Evolutionary conservation across 2,113 vertebrate species (phyloP), one percentile per base, ranked within the genome.

Genomic region (Serilophus lunatus): DNA sequence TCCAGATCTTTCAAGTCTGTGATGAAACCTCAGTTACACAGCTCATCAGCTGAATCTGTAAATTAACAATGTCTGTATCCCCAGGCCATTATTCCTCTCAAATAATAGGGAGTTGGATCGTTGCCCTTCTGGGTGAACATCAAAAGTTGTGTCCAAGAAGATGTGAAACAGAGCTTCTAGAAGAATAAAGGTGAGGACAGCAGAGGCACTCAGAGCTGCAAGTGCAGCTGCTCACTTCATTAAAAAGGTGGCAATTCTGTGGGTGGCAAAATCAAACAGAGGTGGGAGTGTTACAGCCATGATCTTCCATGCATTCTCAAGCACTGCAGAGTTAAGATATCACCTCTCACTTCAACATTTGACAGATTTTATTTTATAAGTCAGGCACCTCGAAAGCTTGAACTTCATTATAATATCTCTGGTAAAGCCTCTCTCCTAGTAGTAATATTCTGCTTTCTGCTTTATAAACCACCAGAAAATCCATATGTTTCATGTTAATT

Each of bases 221-320:
- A 93, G 78, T 68, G 24, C 87, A 82, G 93, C 93, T 95, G 95
- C 95, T 96, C 90, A 90, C 79, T 94, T 96, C 61, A 90, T 89
- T 93, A 79, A 82, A 91, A 93, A 79, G 31, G 85, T 95, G 92
- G 57, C 61, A 90, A 53, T 56, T 80, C 75, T 76, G 95, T 68
- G 82, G 93, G 92, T 72, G 88, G 75, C 54, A 70, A 85, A 90
- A 89, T 90, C 92, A 88, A 93, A 92, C 78, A 92, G 71, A 76
- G 81, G 92, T 88, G 78, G 95, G 90, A 90, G 90, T 76, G 85
- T 85, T 92, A 56, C 24, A 93, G 90, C 70, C 70, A 53, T 42
- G 56, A 84, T 89, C 74, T 81, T 45, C 92, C 44, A 47, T 90
- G 83, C 71, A 91, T 85, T 85, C 85, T 74, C 64, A 50, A 86